Percentiles rank a stretch among this genome's conserved stretches.
Conservation (phyloP, 1,140 invertebrate genomes). For the Macrocentrus cingulum region DNA sequence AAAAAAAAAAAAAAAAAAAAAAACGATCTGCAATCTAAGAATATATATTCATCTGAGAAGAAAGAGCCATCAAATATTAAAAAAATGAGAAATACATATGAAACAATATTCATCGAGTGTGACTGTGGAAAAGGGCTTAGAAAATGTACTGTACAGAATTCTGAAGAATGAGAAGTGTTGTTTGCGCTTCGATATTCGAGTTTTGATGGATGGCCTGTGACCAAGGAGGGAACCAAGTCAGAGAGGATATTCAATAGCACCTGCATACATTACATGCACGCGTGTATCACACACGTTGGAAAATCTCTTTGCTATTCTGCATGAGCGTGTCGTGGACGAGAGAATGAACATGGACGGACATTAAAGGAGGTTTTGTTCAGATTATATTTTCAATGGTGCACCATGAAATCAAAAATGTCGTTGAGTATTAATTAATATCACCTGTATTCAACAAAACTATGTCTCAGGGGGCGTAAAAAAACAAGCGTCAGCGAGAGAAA, state of each 20-base stretch:
- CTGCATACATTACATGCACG: constrained; percentile 33
- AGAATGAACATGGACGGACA: constrained; percentile 11
- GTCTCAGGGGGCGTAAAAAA: background rate
- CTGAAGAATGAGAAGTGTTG: background rate
- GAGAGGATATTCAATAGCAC: constrained; percentile 26
- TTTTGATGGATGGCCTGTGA: constrained; percentile 33
- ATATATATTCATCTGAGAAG: no score
- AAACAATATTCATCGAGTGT: no score
- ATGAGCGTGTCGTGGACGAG: constrained; percentile 1
- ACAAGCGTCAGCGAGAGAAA: background rate
- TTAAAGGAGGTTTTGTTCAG: constrained; percentile 15
- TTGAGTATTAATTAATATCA: constrained; percentile 16
- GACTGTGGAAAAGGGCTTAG: background rate
- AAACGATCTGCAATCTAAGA: no score
- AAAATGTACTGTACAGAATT: constrained; percentile 16
- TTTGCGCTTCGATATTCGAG: constrained; percentile 27
- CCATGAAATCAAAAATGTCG: constrained; percentile 21
- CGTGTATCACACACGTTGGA: constrained; percentile 6
- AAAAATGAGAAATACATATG: no score
- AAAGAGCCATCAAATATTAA: no score
- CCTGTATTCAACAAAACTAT: constrained; percentile 3
- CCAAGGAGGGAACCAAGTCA: background rate
- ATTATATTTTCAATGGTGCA: background rate
- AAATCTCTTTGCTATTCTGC: constrained; percentile 4
- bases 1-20: no score